phyloP scores from a whole-genome alignment of 1,140 invertebrate genomes.

The Drosophila tsacasi region DNA sequence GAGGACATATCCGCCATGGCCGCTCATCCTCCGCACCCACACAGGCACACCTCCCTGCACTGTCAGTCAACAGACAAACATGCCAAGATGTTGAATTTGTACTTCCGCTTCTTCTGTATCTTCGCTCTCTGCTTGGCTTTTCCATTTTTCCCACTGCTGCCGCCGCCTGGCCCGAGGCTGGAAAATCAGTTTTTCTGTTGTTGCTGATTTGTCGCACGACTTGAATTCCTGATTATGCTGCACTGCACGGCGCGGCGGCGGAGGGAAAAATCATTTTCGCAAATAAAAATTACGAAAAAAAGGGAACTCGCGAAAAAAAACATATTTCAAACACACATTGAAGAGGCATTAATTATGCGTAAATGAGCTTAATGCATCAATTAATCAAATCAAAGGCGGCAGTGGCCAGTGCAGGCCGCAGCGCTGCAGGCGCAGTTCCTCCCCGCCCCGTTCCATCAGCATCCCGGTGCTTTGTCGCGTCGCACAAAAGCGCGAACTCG shows the following conservation, averaged over 20 bases:
- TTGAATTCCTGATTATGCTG: slow-evolving; percentile 79
- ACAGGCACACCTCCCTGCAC: slow-evolving; percentile 16
- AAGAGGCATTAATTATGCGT: slow-evolving; percentile 80
- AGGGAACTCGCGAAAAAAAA: slow-evolving; percentile 5
- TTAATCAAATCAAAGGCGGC: slow-evolving; percentile 80
- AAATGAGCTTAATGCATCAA: slow-evolving; percentile 83
- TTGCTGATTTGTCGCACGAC: slow-evolving; percentile 76
- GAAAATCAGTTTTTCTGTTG: slow-evolving; percentile 70
- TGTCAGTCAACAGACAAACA: slow-evolving; percentile 68
- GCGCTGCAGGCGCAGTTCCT: slow-evolving; percentile 12
- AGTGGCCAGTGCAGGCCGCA: slow-evolving; percentile 31
- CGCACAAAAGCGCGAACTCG: slow-evolving; percentile 75
- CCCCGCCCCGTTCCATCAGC: slow-evolving; percentile 6
- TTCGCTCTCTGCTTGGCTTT: slow-evolving; percentile 24
- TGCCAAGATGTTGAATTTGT: slow-evolving; percentile 69
- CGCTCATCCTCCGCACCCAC: slow-evolving; percentile 18
- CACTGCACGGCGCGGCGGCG: slow-evolving; percentile 36
- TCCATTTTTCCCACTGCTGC: slow-evolving; percentile 40
- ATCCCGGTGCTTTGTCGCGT: slow-evolving; percentile 60
- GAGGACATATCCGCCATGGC: slow-evolving; percentile 35
- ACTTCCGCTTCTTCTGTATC: slow-evolving; percentile 67
- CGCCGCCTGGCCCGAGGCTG: slow-evolving; percentile 51
- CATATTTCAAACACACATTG: slow-evolving; percentile 56
- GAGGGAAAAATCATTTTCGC: slow-evolving; percentile 49
- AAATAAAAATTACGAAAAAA: slow-evolving; percentile 28